phyloP scores from a whole-genome alignment of 2,888 invertebrate genomes.

The Drosophila imparisetae region DNA sequence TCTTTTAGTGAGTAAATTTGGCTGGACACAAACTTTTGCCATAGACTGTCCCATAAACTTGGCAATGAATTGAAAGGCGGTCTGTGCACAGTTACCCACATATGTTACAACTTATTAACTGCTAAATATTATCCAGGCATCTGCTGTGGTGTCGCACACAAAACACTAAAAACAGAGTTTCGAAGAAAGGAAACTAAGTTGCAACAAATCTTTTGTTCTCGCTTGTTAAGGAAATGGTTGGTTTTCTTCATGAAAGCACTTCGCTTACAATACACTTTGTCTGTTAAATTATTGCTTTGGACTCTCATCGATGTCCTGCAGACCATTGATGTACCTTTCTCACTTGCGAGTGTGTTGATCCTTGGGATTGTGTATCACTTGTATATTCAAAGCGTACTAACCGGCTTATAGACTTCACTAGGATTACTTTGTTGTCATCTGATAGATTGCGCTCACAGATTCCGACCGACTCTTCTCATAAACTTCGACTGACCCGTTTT shows the following conservation, averaged over 20 bases:
- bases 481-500: neutral
- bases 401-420: neutral
- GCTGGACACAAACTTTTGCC: conserved; percentile 46
- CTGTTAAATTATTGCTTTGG: neutral
- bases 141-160: conserved; percentile 2
- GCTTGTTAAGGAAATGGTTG: neutral
- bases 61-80: conserved; percentile 78
- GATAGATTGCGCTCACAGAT: neutral
- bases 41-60: conserved; percentile 61
- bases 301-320: neutral
- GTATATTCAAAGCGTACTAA: neutral
- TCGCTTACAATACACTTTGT: neutral
- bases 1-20: conserved; percentile 51
- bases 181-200: neutral
- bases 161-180: conserved; percentile 17
- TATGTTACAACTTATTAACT: conserved; percentile 38
- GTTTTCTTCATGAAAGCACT: neutral
- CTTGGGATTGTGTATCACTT: neutral
- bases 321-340: neutral
- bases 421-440: neutral
- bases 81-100: conserved; percentile 20
- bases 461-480: neutral
- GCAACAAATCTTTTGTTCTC: neutral
- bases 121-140: conserved; percentile 27
- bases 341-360: neutral